Evolutionary conservation across 2,888 invertebrate species (phyloP).

Genomic region (Aquatica leii): DNA sequence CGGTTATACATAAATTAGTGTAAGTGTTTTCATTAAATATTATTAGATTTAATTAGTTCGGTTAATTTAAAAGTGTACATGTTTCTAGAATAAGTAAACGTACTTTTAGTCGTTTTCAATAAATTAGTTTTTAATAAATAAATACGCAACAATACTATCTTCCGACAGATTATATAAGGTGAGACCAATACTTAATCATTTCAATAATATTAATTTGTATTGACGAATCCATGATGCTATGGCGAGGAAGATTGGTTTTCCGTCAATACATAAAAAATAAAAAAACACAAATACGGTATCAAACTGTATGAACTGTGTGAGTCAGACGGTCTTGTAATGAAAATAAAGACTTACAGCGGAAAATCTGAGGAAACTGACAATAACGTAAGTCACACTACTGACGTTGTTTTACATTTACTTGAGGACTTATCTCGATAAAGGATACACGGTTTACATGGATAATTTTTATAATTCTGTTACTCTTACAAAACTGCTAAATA

Average conservation of each 20-base stretch:
- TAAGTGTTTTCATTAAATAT: too few relatives aligned
- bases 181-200: constrained; percentile 44
- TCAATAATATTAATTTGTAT: constrained; percentile 45
- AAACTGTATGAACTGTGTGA: constrained; percentile 48
- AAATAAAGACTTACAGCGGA: constrained; percentile 37
- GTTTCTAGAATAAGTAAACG: too few relatives aligned
- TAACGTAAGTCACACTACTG: constrained; percentile 39
- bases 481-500: constrained; percentile 37
- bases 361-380: constrained; percentile 28
- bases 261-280: constrained; percentile 46
- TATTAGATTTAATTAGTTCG: too few relatives aligned
- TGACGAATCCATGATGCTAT: constrained; percentile 44
- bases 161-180: constrained; percentile 44
- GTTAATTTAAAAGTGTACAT: too few relatives aligned
- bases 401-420: constrained; percentile 41
- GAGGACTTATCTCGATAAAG: constrained; percentile 44
- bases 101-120: too few relatives aligned
- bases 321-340: constrained; percentile 41
- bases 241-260: constrained; percentile 42
- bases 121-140: too few relatives aligned
- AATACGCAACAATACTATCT: constrained; percentile 36
- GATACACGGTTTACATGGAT: constrained; percentile 32
- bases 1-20: too few relatives aligned
- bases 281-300: constrained; percentile 43
- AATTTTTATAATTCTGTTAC: constrained; percentile 42